Evolutionary conservation across 1,140 invertebrate genomes (phyloP).

Genomic region (Brachionus rubens): DNA sequence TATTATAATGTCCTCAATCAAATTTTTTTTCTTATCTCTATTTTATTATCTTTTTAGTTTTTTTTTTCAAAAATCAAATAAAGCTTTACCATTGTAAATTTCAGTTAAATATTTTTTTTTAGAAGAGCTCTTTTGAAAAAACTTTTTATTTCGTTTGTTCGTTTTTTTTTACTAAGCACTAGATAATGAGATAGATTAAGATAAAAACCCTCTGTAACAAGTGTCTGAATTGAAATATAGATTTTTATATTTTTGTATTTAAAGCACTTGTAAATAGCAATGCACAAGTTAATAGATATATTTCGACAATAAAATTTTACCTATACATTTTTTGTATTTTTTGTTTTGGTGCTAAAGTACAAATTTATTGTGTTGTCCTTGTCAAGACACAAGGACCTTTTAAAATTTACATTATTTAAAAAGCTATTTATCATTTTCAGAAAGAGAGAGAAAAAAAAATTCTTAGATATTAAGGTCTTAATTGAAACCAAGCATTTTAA

Average conservation of each 20-base stretch:
- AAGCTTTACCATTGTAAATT: slow-evolving; percentile 14
- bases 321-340: too few species aligned
- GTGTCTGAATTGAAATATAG: slow-evolving; percentile 28
- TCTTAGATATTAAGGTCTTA: too few species aligned
- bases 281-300: background rate
- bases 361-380: too few species aligned
- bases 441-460: too few species aligned
- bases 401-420: too few species aligned
- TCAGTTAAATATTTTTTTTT: background rate
- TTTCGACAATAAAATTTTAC: too few species aligned
- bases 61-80: slow-evolving; percentile 38
- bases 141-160: slow-evolving; percentile 38
- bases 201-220: slow-evolving; percentile 39
- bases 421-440: too few species aligned
- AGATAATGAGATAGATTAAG: slow-evolving; percentile 43
- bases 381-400: too few species aligned
- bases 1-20: slow-evolving; percentile 35
- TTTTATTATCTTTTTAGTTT: slow-evolving; percentile 12
- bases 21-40: slow-evolving; percentile 32
- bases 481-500: too few species aligned
- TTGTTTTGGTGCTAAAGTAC: too few species aligned
- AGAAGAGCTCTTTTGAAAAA: slow-evolving; percentile 40
- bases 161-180: slow-evolving; percentile 39
- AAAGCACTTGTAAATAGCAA: slow-evolving; percentile 3
- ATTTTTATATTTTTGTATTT: slow-evolving; percentile 1